Percentiles rank a stretch among this genome's conserved stretches.
Evolutionary conservation across 2,888 invertebrate species (phyloP).

Genomic region (Hetaerina titia): DNA sequence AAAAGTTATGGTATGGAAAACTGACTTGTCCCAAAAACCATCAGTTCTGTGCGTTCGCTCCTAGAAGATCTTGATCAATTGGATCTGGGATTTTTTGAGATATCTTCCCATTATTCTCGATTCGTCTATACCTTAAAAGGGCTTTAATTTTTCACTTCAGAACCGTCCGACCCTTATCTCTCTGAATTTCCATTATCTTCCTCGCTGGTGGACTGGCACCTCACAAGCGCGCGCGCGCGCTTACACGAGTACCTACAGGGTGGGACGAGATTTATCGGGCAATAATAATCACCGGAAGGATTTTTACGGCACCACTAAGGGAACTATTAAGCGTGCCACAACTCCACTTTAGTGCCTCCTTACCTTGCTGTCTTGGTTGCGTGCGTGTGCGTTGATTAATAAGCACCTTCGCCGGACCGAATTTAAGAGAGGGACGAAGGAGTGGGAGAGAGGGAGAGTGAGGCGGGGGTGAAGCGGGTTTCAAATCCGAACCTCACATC

Average conservation of each 20-base stretch:
- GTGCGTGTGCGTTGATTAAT: slow-evolving; percentile 41
- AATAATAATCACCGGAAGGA: slow-evolving; percentile 37
- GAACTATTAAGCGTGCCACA: slow-evolving; percentile 29
- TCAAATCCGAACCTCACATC: background rate
- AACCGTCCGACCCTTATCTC: too few relatives aligned
- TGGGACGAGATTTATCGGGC: slow-evolving; percentile 48
- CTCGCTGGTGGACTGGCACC: background rate
- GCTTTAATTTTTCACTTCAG: too few relatives aligned
- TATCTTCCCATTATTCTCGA: too few relatives aligned
- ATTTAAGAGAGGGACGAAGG: background rate
- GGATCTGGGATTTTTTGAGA: too few relatives aligned
- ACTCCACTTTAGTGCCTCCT: slow-evolving; percentile 20
- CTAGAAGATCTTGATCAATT: too few relatives aligned
- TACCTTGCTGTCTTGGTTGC: background rate
- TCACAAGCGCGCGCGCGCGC: background rate
- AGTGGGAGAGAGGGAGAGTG: background rate
- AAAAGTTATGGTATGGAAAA: too few relatives aligned
- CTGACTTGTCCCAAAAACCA: too few relatives aligned
- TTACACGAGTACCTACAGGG: background rate
- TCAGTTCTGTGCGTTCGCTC: too few relatives aligned
- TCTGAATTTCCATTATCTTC: background rate
- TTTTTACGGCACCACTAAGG: slow-evolving; percentile 13
- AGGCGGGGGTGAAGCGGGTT: background rate
- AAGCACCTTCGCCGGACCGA: background rate
- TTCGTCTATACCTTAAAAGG: too few relatives aligned